Evolutionary conservation across 1,140 invertebrate genomes (phyloP).

Genomic region (Triops longicaudatus): DNA sequence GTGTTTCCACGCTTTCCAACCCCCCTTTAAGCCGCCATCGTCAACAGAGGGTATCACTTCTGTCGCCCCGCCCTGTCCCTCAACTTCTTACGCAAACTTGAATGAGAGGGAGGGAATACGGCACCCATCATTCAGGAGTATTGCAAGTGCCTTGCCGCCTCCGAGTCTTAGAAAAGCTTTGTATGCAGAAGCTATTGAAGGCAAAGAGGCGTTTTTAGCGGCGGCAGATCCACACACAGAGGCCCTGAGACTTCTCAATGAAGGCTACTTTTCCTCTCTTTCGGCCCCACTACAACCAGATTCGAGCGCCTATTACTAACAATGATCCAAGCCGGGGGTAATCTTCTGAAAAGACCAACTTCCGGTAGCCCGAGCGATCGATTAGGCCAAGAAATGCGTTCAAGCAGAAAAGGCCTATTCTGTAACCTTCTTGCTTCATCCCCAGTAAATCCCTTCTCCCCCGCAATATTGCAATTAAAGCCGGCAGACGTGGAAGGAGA

Average conservation of each 20-base stretch:
- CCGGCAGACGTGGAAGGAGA: no score
- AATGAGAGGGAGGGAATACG: neutral
- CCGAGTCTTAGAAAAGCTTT: neutral
- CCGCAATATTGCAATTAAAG: no score
- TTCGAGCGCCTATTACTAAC: neutral
- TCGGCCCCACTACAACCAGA: neutral
- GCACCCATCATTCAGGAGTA: neutral
- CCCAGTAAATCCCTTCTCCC: no score
- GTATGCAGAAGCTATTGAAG: neutral
- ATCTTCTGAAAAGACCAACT: conserved; percentile 2
- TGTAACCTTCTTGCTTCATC: neutral
- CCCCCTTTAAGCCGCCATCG: no score
- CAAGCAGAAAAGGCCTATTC: neutral
- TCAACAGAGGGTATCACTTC: neutral
- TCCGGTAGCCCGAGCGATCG: neutral
- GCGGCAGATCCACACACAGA: neutral
- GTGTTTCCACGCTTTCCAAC: no score
- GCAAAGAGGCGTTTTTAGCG: neutral
- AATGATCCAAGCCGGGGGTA: neutral
- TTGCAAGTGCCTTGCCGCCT: neutral
- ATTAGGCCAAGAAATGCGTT: neutral
- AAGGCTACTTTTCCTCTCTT: neutral
- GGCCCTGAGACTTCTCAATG: neutral
- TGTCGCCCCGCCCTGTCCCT: neutral
- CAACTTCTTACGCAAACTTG: neutral